Conservation (phyloP, 2,888 invertebrate genomes). For the Spialia ferax region DNA sequence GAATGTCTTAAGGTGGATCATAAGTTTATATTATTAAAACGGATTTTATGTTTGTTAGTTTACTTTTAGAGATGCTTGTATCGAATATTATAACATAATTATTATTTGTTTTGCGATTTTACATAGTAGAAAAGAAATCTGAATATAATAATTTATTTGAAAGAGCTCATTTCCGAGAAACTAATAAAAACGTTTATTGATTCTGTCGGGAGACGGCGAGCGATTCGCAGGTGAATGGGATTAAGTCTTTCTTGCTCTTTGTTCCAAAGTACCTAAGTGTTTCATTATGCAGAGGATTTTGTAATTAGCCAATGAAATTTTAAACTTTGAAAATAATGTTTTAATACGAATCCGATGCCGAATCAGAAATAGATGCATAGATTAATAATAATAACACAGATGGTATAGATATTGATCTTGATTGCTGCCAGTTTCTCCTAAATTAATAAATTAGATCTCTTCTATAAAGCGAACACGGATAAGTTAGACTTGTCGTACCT, state of each 20-base stretch:
- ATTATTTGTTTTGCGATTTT: neutral
- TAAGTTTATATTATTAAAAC: too few species aligned
- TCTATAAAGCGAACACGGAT: too few species aligned
- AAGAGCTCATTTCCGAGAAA: slow-evolving; percentile 26
- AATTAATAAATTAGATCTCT: too few species aligned
- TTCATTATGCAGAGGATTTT: slow-evolving; percentile 12
- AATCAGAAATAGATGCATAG: too few species aligned
- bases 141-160: slow-evolving; percentile 11
- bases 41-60: too few species aligned
- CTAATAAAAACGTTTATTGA: slow-evolving; percentile 37
- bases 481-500: too few species aligned
- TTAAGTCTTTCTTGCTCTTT: slow-evolving; percentile 27
- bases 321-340: neutral
- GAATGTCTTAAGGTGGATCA: too few species aligned
- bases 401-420: too few species aligned
- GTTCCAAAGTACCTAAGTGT: slow-evolving; percentile 29
- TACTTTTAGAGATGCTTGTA: neutral
- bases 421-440: too few species aligned
- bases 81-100: neutral
- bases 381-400: too few species aligned
- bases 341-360: neutral
- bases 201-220: slow-evolving; percentile 33
- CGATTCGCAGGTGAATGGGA: slow-evolving; percentile 33
- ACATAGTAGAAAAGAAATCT: neutral
- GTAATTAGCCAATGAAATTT: slow-evolving; percentile 2